Percentiles rank a stretch among this genome's conserved stretches.
phyloP scores from a whole-genome alignment of 2,113 vertebrate genomes.

The Leptobrachium ailaonicum region DNA sequence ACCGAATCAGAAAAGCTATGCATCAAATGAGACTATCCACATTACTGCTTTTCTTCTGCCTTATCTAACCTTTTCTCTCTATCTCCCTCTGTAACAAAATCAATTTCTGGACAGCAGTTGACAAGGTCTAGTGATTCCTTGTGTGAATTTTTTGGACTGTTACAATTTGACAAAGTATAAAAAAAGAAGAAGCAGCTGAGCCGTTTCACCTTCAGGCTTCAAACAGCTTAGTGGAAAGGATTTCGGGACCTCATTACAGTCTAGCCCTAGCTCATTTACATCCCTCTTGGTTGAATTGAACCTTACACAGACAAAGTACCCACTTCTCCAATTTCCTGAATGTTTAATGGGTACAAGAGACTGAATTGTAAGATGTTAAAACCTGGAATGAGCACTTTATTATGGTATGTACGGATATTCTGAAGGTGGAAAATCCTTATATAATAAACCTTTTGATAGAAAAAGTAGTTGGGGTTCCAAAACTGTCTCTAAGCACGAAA shows the following conservation, averaged over 20 bases:
- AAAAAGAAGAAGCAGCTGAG: conserved; percentile 3
- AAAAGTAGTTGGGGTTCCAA: no score
- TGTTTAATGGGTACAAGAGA: no score
- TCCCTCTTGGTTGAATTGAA: not conserved
- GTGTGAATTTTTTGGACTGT: conserved; percentile 47
- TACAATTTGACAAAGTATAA: not conserved
- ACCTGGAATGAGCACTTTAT: no score
- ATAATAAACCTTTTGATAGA: no score
- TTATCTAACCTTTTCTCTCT: conserved; percentile 31
- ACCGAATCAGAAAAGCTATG: conserved; percentile 51
- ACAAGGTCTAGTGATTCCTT: conserved; percentile 44
- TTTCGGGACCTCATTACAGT: conserved; percentile 20
- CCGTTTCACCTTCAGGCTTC: conserved; percentile 29
- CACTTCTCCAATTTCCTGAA: not conserved
- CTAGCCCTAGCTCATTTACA: not conserved
- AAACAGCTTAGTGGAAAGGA: not conserved
- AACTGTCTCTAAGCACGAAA: no score
- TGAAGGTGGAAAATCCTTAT: no score
- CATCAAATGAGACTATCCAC: conserved; percentile 24
- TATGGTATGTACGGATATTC: no score
- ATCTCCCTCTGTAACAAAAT: conserved; percentile 36
- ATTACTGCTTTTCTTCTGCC: conserved; percentile 8
- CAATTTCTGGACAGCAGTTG: conserved; percentile 44
- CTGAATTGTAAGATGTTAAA: no score
- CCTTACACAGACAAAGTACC: conserved; percentile 16